Conservation (phyloP, 1,140 invertebrate species). For the Drosophila lacteicornis region DNA sequence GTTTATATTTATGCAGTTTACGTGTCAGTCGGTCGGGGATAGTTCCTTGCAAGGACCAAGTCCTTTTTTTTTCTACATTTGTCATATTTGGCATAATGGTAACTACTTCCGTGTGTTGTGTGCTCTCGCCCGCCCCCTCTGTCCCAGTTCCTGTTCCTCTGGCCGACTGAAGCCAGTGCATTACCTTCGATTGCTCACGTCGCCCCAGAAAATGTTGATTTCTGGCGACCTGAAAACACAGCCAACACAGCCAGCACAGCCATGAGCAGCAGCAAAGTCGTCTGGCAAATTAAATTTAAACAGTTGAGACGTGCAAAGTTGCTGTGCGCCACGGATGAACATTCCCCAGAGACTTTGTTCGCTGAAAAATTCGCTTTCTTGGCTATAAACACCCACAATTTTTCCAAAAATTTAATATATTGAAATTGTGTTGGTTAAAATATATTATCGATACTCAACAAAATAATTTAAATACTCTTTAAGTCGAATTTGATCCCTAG, state of each 20-base stretch:
- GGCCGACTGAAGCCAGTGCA: conserved; percentile 44
- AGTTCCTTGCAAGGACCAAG: conserved; percentile 8
- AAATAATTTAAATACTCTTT: neutral
- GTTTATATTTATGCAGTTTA: conserved; percentile 82
- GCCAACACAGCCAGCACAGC: conserved; percentile 9
- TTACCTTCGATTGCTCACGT: conserved; percentile 78
- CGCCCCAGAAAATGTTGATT: conserved; percentile 72
- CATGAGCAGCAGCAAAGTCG: conserved; percentile 21
- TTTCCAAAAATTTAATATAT: conserved; percentile 17
- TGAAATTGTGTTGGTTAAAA: neutral
- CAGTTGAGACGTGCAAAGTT: conserved; percentile 69
- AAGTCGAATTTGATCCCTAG: neutral
- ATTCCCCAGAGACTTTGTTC: conserved; percentile 47
- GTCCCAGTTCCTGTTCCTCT: neutral
- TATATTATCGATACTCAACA: neutral
- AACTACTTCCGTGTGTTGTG: conserved; percentile 75
- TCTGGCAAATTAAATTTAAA: conserved; percentile 80
- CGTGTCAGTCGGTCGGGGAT: conserved; percentile 62
- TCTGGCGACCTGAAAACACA: conserved; percentile 74
- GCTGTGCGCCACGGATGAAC: conserved; percentile 45
- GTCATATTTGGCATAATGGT: conserved; percentile 82
- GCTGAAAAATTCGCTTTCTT: conserved; percentile 42
- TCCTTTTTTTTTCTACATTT: conserved; percentile 51
- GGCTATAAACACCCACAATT: conserved; percentile 8
- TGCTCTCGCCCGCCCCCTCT: neutral